Base-by-base conservation (phyloP, 2,888 invertebrate species). In the Trichogramma dendrolimi region DNA sequence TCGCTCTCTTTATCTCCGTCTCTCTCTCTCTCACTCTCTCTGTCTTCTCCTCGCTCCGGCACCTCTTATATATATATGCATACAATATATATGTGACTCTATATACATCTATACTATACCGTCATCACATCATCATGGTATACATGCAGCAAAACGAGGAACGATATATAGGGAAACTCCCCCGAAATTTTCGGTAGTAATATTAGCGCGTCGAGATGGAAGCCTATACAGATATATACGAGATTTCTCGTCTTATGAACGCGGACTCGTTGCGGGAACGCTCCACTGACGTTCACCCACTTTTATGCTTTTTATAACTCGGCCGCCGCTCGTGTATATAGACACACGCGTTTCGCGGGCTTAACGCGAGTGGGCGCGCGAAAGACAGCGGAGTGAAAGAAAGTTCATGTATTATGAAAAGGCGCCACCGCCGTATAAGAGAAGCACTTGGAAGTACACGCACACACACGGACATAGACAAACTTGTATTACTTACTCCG, bases 241-340 rank as follows among this genome's bases (percentile, higher is more conserved):
- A 27, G 27, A 2, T 27, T 27, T 27, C 3, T 27, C 27, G 50
- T 60, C 60, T 60, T 60, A 55, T 50, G 49, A 46, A 51, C 10
- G 8, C 5, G 41, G 41, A 42, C 27, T 27, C 27, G 41, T n/a
- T 40, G 39, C 46, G 39, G 42, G 50, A 44, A 44, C 27, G 8
- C 43, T 43, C 10, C 11, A 14, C 48, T 40, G 50, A 39, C 46
- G 52, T 40, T 58, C 58, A 58, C 58, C 46, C 44, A 60, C 55
- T 60, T 55, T 60, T 43, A 55, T 49, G 44, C 55, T 43, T 43
- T 60, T 55, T 55, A 52, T 53, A 58, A 43, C 51, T 58, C 39
- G 4, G 14, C 10, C 27, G 38, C 7, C 10, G 7, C 10, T 44
- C 27, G 27, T 27, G 27, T 27, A 27, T 27, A 27, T 27, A 27